Percentiles rank a stretch among this genome's conserved stretches.
Evolutionary conservation across 2,797 vertebrate species (phyloP).

Genomic region (Acanthurus lineatus): DNA sequence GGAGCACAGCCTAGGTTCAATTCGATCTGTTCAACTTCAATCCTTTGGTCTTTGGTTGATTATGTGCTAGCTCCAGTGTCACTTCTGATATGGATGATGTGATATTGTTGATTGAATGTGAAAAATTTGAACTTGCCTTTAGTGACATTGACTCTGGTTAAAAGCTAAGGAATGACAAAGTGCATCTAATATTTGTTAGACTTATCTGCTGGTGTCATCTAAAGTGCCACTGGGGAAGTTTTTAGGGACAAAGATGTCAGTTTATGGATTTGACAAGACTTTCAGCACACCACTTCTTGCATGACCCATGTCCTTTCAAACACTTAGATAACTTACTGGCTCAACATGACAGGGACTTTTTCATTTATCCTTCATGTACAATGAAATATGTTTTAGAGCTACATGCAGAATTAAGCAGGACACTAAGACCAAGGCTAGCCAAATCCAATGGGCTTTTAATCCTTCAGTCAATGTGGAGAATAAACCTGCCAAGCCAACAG

Average conservation of each 20-base stretch:
- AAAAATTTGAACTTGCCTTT: slow-evolving; percentile 9
- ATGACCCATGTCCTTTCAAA: slow-evolving; percentile 39
- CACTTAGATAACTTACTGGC: slow-evolving; percentile 60
- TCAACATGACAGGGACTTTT: slow-evolving; percentile 59
- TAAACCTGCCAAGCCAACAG: slow-evolving; percentile 66
- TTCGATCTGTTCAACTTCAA: not conserved
- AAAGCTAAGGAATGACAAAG: not conserved
- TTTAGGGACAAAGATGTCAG: slow-evolving; percentile 39
- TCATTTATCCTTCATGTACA: slow-evolving; percentile 70
- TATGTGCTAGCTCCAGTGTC: not conserved
- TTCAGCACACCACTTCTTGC: slow-evolving; percentile 31
- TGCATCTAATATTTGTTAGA: slow-evolving; percentile 37
- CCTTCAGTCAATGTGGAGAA: slow-evolving; percentile 73
- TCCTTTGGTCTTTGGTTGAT: not conserved
- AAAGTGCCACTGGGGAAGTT: slow-evolving; percentile 16
- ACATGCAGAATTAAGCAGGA: slow-evolving; percentile 74
- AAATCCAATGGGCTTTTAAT: slow-evolving; percentile 82
- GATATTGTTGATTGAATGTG: slow-evolving; percentile 1
- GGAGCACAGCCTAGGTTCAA: not conserved
- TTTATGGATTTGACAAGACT: slow-evolving; percentile 23
- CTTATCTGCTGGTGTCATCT: slow-evolving; percentile 14
- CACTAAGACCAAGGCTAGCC: slow-evolving; percentile 67
- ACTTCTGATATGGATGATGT: not conserved
- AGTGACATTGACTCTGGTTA: not conserved
- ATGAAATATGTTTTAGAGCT: slow-evolving; percentile 75